Evolutionary conservation across 1,140 invertebrate species (phyloP).

Genomic region (Caenorhabditis brenneri): DNA sequence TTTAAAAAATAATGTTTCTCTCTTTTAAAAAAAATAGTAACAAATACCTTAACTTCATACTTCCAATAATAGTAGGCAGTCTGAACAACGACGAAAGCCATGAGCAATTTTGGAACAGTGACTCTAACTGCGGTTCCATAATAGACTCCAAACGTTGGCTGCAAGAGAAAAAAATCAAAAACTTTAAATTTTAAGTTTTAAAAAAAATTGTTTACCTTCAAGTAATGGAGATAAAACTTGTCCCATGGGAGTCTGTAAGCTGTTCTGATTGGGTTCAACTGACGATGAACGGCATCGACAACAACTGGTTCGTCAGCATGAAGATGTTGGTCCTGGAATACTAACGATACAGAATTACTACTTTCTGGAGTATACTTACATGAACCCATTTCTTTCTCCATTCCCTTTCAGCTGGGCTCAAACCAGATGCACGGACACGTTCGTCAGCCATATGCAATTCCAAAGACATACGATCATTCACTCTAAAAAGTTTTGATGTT

Average conservation of each 20-base stretch:
- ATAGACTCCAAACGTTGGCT: constrained; percentile 58
- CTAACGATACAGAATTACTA: constrained; percentile 12
- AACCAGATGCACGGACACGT: constrained; percentile 62
- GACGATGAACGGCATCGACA: constrained; percentile 67
- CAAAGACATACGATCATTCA: constrained; percentile 67
- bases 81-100: constrained; percentile 57
- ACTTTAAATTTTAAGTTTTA: too few species aligned
- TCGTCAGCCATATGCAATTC: constrained; percentile 69
- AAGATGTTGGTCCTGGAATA: constrained; percentile 66
- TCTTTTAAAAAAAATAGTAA: too few species aligned
- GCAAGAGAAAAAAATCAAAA: too few species aligned
- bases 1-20: too few species aligned
- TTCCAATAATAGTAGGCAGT: constrained; percentile 65
- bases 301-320: constrained; percentile 69
- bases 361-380: too few species aligned
- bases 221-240: constrained; percentile 64
- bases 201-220: too few species aligned
- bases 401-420: constrained; percentile 66
- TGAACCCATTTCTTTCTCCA: constrained; percentile 64
- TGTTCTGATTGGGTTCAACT: constrained; percentile 67
- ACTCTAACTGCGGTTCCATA: constrained; percentile 62
- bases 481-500: constrained; percentile 19
- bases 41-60: constrained; percentile 65
- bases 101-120: constrained; percentile 61
- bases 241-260: constrained; percentile 68